These are phyloP conservation scores for Eptesicus fuscus DNA, from an alignment of 2,113 vertebrate genomes.

Conservation along the genomic window DNA sequence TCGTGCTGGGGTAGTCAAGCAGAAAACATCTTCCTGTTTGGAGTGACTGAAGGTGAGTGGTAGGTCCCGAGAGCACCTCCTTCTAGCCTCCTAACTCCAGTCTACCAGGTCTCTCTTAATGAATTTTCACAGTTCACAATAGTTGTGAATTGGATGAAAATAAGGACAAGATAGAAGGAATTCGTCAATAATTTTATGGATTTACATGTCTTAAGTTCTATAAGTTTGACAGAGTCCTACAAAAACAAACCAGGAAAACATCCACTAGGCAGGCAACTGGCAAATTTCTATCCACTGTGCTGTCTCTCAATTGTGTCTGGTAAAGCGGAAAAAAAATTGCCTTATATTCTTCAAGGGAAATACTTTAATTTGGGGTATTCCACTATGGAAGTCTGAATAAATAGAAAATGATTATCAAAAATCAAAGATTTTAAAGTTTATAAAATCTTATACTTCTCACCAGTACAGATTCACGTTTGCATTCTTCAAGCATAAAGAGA, in stretches of 20 bases:
- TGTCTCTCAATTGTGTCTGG: not conserved
- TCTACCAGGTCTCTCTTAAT: not conserved
- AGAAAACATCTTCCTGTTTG: not conserved
- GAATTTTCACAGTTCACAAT: not conserved
- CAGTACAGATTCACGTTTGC: not conserved
- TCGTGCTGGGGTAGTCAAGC: not conserved
- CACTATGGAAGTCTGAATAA: not conserved
- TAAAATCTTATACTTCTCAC: not conserved
- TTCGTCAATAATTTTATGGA: not conserved
- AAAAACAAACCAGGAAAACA: not conserved
- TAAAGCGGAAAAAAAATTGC: not conserved
- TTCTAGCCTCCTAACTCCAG: not conserved
- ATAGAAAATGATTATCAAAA: not conserved
- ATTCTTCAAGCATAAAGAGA: not conserved
- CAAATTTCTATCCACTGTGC: not conserved
- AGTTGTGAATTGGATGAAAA: not conserved
- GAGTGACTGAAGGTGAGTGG: not conserved
- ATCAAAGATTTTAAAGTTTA: constrained; percentile 21
- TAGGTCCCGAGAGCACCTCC: not conserved
- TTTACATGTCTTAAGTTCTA: not conserved
- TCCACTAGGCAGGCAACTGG: not conserved
- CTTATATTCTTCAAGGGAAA: not conserved
- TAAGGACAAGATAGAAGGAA: not conserved
- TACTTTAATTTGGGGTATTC: not conserved
- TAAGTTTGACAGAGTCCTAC: not conserved